Evolutionary conservation across 2,797 vertebrate genomes (phyloP).

Genomic region (Lepilemur septentrionalis): DNA sequence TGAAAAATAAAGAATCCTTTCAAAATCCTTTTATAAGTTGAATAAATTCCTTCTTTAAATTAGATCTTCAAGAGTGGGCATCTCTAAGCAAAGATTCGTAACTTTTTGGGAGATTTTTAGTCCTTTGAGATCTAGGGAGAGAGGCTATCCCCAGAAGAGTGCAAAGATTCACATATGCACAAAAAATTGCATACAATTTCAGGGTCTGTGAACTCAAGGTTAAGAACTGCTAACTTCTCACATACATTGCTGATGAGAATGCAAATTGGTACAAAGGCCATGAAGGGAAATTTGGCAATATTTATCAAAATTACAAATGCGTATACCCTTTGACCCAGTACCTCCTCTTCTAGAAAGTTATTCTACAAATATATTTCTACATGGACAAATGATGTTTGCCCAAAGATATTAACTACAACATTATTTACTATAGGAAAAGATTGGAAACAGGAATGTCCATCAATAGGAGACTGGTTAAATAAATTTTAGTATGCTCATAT

Average conservation of each 20-base stretch:
- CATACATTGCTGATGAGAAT: background rate
- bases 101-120: background rate
- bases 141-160: background rate
- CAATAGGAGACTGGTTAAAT: background rate
- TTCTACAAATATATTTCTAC: background rate
- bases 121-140: background rate
- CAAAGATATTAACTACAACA: background rate
- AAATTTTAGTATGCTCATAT: background rate
- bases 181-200: background rate
- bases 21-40: constrained; percentile 17
- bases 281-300: background rate
- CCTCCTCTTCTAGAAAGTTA: background rate
- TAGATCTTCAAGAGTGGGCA: constrained; percentile 40
- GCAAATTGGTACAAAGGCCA: background rate
- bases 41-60: constrained; percentile 51
- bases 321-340: background rate
- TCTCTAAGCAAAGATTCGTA: background rate
- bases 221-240: background rate
- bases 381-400: background rate
- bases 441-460: background rate
- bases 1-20: constrained; percentile 24
- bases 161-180: background rate
- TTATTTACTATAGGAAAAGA: background rate
- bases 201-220: background rate
- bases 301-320: background rate